Conservation (phyloP, 2,113 vertebrate genomes). For the Plestiodon gilberti region DNA sequence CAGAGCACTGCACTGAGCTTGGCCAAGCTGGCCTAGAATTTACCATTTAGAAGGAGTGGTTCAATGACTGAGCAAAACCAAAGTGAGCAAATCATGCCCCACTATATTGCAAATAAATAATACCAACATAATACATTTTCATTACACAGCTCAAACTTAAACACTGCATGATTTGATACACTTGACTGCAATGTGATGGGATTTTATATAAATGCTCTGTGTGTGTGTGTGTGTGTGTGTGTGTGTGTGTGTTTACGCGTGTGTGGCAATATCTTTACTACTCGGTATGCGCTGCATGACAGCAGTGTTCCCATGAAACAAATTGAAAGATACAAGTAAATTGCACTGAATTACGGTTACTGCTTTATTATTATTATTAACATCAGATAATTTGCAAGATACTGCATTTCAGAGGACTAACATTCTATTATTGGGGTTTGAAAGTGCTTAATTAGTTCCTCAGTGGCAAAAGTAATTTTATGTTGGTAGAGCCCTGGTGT, state of each 20-base stretch:
- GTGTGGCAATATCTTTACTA: neutral
- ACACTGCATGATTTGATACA: neutral
- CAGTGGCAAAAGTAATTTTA: slow-evolving; percentile 14
- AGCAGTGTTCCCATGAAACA: neutral
- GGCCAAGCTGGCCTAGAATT: neutral
- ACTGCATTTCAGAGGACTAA: slow-evolving; percentile 14
- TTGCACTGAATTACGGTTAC: neutral
- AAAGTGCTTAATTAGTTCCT: slow-evolving; percentile 25
- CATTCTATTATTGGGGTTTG: slow-evolving; percentile 21
- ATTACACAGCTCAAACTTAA: slow-evolving; percentile 16
- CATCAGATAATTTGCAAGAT: neutral
- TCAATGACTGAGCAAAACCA: neutral
- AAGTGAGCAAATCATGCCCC: neutral
- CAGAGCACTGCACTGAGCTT: neutral
- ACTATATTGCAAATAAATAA: slow-evolving; percentile 7
- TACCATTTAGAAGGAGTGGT: neutral
- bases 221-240: neutral
- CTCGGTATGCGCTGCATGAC: neutral
- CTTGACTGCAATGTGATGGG: neutral
- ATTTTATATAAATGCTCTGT: neutral
- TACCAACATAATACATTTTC: slow-evolving; percentile 8
- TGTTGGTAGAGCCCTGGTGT: slow-evolving; percentile 12
- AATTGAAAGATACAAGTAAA: slow-evolving; percentile 17
- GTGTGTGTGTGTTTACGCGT: no score
- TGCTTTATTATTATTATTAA: neutral